phyloP scores from a whole-genome alignment of 2,888 invertebrate genomes.

The Cremastinae sp. region DNA sequence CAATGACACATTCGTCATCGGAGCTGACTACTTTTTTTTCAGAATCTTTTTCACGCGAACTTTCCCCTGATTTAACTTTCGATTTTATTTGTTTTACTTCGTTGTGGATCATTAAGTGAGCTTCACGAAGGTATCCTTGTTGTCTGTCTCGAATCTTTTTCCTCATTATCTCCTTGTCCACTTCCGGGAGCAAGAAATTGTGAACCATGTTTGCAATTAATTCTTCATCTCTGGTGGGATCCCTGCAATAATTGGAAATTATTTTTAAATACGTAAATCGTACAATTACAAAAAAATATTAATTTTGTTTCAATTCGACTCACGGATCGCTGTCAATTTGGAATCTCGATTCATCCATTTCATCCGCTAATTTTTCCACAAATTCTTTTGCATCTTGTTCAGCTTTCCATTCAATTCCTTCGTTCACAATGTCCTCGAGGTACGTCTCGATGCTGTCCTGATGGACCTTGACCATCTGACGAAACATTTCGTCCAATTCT shows the following conservation, averaged over 20 bases:
- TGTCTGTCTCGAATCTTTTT: constrained; percentile 77
- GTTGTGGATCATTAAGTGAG: constrained; percentile 78
- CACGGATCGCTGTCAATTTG: constrained; percentile 75
- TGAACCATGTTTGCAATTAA: constrained; percentile 75
- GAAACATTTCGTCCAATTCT: constrained; percentile 91
- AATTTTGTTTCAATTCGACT: constrained; percentile 63
- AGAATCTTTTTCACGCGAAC: neutral
- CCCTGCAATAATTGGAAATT: constrained; percentile 23
- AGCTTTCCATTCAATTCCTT: constrained; percentile 83
- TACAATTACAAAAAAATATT: neutral
- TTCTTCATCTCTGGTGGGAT: constrained; percentile 67
- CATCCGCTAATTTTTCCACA: constrained; percentile 82
- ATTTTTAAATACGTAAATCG: neutral
- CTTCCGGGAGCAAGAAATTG: constrained; percentile 78
- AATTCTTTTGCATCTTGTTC: constrained; percentile 82
- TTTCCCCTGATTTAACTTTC: constrained; percentile 51
- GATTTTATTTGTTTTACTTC: constrained; percentile 65
- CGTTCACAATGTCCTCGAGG: constrained; percentile 84
- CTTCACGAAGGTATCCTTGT: constrained; percentile 76
- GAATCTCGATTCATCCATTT: constrained; percentile 82
- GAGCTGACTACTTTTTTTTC: neutral
- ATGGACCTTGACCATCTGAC: constrained; percentile 84
- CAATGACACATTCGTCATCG: constrained; percentile 7
- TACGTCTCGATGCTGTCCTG: constrained; percentile 84
- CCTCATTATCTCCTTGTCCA: constrained; percentile 79